Evolutionary conservation across 2,888 invertebrate species (phyloP), one percentile per base, ranked within the genome.

Genomic region (Mythimna pallens): DNA sequence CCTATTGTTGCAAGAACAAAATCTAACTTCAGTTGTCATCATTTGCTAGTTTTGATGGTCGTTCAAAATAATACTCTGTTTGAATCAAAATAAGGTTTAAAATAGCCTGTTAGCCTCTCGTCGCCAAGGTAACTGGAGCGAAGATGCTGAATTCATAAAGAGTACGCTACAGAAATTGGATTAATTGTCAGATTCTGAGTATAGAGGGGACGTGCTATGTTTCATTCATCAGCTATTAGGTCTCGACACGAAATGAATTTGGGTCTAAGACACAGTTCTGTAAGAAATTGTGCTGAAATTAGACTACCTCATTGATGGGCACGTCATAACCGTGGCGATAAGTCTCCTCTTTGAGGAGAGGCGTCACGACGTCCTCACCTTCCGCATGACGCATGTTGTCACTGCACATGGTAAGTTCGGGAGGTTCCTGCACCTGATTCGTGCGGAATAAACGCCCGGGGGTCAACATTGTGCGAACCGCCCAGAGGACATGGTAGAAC

Each of bases 61-160:
- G 20, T 36, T 58, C 7, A 17, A 78, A 36, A 76, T 63, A 5
- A 12, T 14, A 47, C 59, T 55, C 14, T 77, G 62, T 30, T 0
- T 0, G 0, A 10, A 0, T 8, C 0, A 7, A 1, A 1, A 47
- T 69, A 77, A 4, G 47, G 34, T 83, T n/a, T 55, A 50, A 10
- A 36, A 64, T 80, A 1, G 8, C 17, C 20, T 74, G 65, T 22
- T 7, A 7, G 8, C 17, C 0, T 10, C 10, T 25, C 62, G 82
- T 87, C 84, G 78, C 66, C 65, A 85, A 79, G 77, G 76, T 83
- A 86, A 90, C 85, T 90, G 83, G 90, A 90, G 90, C 90, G 89
- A 78, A 72, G 59, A 82, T 77, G 70, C 73, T 66, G 78, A 79
- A 76, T 78, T 80, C 73, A 80, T 76, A 65, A 77, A 68, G 73